phyloP scores from a whole-genome alignment of 2,888 invertebrate genomes.

The Volucella inflata region DNA sequence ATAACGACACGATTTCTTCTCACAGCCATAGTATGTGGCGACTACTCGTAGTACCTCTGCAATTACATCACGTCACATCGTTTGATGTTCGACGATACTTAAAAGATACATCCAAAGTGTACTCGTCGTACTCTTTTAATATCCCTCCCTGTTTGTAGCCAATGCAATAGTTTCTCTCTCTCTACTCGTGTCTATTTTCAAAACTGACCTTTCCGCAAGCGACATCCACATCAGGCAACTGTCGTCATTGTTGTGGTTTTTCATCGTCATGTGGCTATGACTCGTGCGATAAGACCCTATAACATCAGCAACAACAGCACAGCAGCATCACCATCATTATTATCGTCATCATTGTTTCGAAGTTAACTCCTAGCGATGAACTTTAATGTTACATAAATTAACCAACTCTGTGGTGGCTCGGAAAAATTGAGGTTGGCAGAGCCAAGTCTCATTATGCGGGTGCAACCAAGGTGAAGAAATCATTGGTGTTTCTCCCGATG shows the following conservation, averaged over 20 bases:
- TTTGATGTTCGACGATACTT: constrained; percentile 42
- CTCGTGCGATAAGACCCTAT: constrained; percentile 21
- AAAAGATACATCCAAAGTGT: constrained; percentile 13
- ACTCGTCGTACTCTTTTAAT: constrained; percentile 6
- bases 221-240: constrained; percentile 31
- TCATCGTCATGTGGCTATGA: constrained; percentile 4
- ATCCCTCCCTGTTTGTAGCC: not conserved
- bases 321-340: too few relatives aligned
- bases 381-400: constrained; percentile 72
- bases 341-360: constrained; percentile 14
- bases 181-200: constrained; percentile 20
- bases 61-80: constrained; percentile 3
- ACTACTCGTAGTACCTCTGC: not conserved
- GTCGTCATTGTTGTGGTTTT: constrained; percentile 26
- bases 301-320: constrained; percentile 12
- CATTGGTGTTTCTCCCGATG: constrained; percentile 2
- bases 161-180: constrained; percentile 3
- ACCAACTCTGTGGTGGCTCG: constrained; percentile 17
- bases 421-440: constrained; percentile 63
- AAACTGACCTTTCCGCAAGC: constrained; percentile 71
- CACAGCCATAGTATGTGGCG: not conserved
- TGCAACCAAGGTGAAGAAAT: constrained; percentile 73
- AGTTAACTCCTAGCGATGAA: constrained; percentile 54
- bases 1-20: constrained; percentile 6
- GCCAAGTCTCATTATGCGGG: constrained; percentile 69